These are phyloP conservation scores for Petrosia ficiformis DNA, from an alignment of 37 sponge, comb jelly and placozoan species.

Conservation along the genomic window DNA sequence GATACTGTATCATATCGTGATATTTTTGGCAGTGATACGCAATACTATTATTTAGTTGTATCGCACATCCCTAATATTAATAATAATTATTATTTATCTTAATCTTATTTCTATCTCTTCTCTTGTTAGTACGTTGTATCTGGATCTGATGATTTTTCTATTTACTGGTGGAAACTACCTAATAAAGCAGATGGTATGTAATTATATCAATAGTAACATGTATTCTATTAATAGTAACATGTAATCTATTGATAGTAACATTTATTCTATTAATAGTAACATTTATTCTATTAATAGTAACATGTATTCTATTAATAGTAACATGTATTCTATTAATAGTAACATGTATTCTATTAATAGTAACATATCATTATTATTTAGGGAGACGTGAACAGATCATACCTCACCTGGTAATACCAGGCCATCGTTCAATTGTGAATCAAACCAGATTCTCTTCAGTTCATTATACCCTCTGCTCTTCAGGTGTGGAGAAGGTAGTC, in stretches of 20 bases:
- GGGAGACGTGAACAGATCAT: neutral
- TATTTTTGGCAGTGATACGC: too few relatives aligned
- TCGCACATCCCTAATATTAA: neutral
- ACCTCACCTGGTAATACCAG: constrained; percentile 65
- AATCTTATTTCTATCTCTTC: neutral
- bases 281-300: neutral
- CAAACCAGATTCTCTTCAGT: constrained; percentile 53
- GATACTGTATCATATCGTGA: too few relatives aligned
- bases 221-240: too few relatives aligned
- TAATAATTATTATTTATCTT: neutral
- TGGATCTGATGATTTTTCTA: constrained; percentile 77
- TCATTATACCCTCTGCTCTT: constrained; percentile 43
- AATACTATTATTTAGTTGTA: too few relatives aligned
- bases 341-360: neutral
- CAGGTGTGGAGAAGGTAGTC: constrained; percentile 75
- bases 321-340: neutral
- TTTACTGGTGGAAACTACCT: constrained; percentile 74
- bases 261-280: too few relatives aligned
- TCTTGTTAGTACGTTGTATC: constrained; percentile 60
- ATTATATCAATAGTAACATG: neutral
- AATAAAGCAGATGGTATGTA: neutral
- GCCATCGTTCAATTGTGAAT: constrained; percentile 79
- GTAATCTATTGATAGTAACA: too few relatives aligned
- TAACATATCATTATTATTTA: neutral
- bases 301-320: neutral